Evolutionary conservation across 2,888 invertebrate species (phyloP), one percentile per base, ranked within the genome.

Genomic region (Drosophila affinis): DNA sequence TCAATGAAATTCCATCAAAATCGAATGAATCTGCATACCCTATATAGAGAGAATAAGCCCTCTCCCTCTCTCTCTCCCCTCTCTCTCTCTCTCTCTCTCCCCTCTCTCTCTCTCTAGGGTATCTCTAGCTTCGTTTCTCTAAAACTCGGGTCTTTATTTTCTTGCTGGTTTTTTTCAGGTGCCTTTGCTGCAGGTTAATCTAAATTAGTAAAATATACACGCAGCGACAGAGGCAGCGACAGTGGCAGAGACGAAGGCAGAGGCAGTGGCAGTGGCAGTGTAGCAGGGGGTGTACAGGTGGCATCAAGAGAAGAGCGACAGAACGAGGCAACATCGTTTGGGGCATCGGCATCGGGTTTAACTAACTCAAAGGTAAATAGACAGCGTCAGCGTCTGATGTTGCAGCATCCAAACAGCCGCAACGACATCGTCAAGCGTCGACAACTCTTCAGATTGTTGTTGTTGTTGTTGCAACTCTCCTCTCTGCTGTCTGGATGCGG

Each of bases 161-260:
- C 39, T n/a, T 58, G 49, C 34, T 46, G n/a, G 10, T 44, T 48
- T 49, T 34, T 29, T 54, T 49, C 52, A 24, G 24, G 5, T 18
- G 52, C 47, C 54, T 29, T 74, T 69, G 84, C 88, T 88, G 79
- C 89, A 84, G 89, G 89, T 89, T 88, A 88, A 88, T 88, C 89
- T 88, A 88, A 89, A 88, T 89, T 89, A 88, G 88, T 80, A 83
- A 86, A 83, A 84, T 89, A 82, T 77, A 84, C 84, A 81, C 79
- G 76, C 79, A 78, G 79, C 3, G 21, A 21, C 59, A 61, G 63
- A 44, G 58, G 44, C 58, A 58, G 18, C 12, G 17, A n/a, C 39
- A 7, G 27, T 17, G 18, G 12, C 39, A 34, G 17, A 55, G 21
- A 44, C 18, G 17, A 34, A 32, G 53, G 75, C 78, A 78, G 79